Conservation (phyloP, 2,797 vertebrate species). For the Microctenopoma lineatum region DNA sequence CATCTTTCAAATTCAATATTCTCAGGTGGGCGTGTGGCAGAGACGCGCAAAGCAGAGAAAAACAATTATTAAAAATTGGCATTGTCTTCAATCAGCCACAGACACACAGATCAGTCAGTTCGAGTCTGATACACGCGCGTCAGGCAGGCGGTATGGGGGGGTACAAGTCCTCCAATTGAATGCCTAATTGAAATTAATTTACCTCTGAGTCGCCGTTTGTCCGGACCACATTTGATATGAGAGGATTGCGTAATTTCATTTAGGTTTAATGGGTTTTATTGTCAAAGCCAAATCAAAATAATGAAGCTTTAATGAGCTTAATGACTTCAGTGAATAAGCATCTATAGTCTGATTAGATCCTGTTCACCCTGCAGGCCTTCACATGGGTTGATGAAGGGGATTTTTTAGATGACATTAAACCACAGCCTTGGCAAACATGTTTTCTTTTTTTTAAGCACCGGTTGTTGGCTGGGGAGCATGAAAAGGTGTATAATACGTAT, state of each 20-base stretch:
- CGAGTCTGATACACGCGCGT: slow-evolving; percentile 33
- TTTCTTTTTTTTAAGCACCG: slow-evolving; percentile 2
- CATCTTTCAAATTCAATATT: slow-evolving; percentile 23
- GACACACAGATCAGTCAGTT: slow-evolving; percentile 14
- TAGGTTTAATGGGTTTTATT: slow-evolving; percentile 69
- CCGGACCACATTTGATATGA: slow-evolving; percentile 37
- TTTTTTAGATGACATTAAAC: slow-evolving; percentile 48
- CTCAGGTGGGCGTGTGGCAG: slow-evolving; percentile 6
- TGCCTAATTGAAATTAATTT: slow-evolving; percentile 66
- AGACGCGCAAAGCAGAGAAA: slow-evolving; percentile 52
- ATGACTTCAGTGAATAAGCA: slow-evolving; percentile 71
- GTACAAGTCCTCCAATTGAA: slow-evolving; percentile 22
- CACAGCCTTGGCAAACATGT: slow-evolving; percentile 25
- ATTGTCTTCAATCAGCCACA: background rate
- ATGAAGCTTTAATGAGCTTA: slow-evolving; percentile 73
- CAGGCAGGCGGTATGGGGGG: slow-evolving; percentile 7
- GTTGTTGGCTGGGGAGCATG: slow-evolving; percentile 24
- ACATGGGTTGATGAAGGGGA: slow-evolving; percentile 54
- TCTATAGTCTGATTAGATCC: slow-evolving; percentile 64
- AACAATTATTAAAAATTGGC: slow-evolving; percentile 30
- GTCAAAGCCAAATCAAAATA: slow-evolving; percentile 76
- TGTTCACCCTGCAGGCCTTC: slow-evolving; percentile 49
- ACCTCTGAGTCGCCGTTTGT: slow-evolving; percentile 37
- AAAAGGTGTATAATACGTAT: slow-evolving; percentile 5
- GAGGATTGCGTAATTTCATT: slow-evolving; percentile 61